Conservation (phyloP, 2,888 invertebrate genomes). For the Holacanthella duospinosa region DNA sequence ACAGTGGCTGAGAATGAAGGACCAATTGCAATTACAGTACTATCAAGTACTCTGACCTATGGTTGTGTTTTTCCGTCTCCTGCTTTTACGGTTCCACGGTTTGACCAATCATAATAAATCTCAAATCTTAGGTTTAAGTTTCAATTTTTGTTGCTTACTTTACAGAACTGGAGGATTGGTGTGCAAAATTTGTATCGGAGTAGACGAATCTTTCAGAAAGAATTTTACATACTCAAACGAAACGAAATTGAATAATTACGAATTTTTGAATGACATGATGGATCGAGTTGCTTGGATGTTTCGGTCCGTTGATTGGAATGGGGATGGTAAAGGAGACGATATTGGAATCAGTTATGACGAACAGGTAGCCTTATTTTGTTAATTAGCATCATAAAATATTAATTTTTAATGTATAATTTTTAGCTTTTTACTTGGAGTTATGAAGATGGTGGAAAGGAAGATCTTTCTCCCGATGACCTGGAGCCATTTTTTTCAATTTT, state of each 20-base stretch:
- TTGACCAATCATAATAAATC: background rate
- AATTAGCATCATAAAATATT: no score
- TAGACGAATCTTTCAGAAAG: conserved; percentile 19
- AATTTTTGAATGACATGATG: no score
- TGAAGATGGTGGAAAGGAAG: conserved; percentile 9
- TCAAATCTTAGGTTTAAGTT: background rate
- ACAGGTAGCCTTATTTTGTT: conserved; percentile 5
- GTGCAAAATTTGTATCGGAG: conserved; percentile 32
- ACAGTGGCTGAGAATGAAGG: conserved; percentile 31
- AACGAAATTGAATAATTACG: background rate
- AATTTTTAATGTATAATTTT: background rate
- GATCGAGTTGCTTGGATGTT: conserved; percentile 35
- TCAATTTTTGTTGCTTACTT: conserved; percentile 9
- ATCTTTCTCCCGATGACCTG: conserved; percentile 18
- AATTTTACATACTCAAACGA: conserved; percentile 9
- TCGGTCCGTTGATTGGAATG: conserved; percentile 28
- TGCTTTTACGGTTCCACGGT: conserved; percentile 23
- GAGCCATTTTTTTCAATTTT: conserved; percentile 24
- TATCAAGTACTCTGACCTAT: conserved; percentile 18
- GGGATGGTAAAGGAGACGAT: conserved; percentile 25
- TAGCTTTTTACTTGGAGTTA: background rate
- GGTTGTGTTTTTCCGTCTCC: conserved; percentile 33
- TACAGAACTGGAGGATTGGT: conserved; percentile 29
- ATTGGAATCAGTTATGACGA: conserved; percentile 30
- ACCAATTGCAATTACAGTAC: conserved; percentile 28